These are phyloP conservation scores for Sycobia sp. DNA, from an alignment of 1,140 invertebrate species.

Conservation along the genomic window DNA sequence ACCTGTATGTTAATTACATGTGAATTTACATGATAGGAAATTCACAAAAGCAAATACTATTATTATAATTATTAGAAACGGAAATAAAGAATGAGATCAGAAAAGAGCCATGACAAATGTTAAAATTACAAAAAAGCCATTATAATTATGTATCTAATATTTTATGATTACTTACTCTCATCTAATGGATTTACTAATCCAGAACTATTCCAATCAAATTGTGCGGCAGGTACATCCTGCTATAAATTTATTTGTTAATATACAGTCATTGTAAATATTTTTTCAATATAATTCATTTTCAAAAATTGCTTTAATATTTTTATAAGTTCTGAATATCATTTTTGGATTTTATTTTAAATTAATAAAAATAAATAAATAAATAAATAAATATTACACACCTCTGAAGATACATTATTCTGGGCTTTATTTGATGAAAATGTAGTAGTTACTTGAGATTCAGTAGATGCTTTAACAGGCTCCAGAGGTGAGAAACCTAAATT, in stretches of 20 bases:
- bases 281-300: neutral
- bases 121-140: conserved; percentile 3
- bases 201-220: conserved; percentile 71
- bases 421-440: conserved; percentile 47
- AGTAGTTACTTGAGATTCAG: conserved; percentile 41
- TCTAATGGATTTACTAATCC: conserved; percentile 71
- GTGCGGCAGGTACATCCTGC: conserved; percentile 66
- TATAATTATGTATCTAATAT: neutral
- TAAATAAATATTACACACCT: conserved; percentile 45
- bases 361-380: conserved; percentile 3
- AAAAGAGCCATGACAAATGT: neutral
- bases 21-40: conserved; percentile 12
- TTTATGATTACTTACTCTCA: conserved; percentile 64
- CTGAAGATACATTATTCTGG: conserved; percentile 41
- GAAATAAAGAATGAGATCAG: neutral
- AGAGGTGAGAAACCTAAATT: conserved; percentile 76
- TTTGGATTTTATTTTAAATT: too few species aligned
- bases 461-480: conserved; percentile 72
- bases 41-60: conserved; percentile 9
- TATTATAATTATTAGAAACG: neutral
- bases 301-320: neutral
- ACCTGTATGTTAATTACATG: conserved; percentile 47
- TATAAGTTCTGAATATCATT: neutral
- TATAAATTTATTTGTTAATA: conserved; percentile 24
- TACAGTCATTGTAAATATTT: neutral